Conservation (phyloP, 1,140 invertebrate species). For the Proctacanthus coquilletti region DNA sequence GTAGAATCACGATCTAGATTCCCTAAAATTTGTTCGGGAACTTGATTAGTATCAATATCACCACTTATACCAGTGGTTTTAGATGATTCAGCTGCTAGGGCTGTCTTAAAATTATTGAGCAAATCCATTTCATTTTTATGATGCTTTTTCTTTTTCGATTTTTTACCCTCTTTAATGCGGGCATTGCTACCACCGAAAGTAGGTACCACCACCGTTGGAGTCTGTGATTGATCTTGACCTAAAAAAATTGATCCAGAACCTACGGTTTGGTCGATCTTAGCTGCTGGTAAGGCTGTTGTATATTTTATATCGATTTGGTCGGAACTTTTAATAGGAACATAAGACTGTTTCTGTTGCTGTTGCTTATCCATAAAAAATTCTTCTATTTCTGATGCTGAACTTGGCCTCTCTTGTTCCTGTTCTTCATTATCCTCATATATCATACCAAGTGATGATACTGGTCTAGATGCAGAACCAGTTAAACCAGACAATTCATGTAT, state of each 20-base stretch:
- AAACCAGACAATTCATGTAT: background rate
- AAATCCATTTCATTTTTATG: constrained; percentile 26
- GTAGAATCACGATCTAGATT: too few relatives aligned
- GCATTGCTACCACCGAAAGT: background rate
- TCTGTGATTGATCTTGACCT: background rate
- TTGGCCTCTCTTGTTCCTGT: constrained; percentile 13
- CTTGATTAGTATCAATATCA: too few relatives aligned
- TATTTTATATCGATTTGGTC: too few relatives aligned
- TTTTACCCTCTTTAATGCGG: constrained; percentile 10
- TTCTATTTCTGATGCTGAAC: constrained; percentile 21
- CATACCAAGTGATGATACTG: constrained; percentile 39
- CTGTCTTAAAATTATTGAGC: constrained; percentile 23
- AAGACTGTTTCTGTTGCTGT: constrained; percentile 27
- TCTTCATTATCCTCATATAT: constrained; percentile 52
- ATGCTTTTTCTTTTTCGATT: constrained; percentile 25
- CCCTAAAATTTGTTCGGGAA: too few relatives aligned
- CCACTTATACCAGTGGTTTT: too few relatives aligned
- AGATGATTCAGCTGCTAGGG: constrained; percentile 9
- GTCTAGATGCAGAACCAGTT: background rate
- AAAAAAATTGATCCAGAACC: background rate
- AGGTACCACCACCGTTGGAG: background rate
- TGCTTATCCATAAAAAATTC: constrained; percentile 13
- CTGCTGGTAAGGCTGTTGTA: constrained; percentile 4
- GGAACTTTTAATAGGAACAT: too few relatives aligned
- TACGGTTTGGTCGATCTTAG: constrained; percentile 9